Conservation (phyloP, 2,888 invertebrate species). For the Lymantria dispar region DNA sequence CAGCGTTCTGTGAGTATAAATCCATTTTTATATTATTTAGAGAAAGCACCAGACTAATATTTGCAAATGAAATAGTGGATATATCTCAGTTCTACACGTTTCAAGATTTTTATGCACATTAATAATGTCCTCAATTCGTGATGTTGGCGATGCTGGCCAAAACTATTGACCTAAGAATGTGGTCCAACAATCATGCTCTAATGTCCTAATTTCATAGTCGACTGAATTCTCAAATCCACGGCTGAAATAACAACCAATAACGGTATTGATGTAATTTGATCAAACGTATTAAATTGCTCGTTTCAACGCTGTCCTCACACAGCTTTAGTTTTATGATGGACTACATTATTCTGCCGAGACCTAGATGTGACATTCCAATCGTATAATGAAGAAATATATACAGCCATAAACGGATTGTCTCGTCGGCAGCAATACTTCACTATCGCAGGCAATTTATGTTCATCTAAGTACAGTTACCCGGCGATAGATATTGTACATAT, state of each 20-base stretch:
- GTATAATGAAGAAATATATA: no score
- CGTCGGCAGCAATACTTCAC: no score
- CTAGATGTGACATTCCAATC: no score
- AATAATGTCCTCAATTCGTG: neutral
- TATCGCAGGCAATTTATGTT: no score
- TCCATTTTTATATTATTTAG: no score
- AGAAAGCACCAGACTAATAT: no score
- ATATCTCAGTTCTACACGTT: no score
- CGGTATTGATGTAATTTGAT: slow-evolving; percentile 33
- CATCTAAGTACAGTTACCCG: no score
- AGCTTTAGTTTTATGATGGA: neutral
- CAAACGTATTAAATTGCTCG: slow-evolving; percentile 18
- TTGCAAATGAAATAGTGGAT: no score
- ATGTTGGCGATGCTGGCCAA: slow-evolving; percentile 36
- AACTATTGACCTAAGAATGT: slow-evolving; percentile 57
- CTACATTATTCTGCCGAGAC: neutral
- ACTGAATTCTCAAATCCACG: slow-evolving; percentile 40
- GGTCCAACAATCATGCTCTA: slow-evolving; percentile 45
- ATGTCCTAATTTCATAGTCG: slow-evolving; percentile 61
- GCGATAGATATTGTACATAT: no score
- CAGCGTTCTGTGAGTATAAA: no score
- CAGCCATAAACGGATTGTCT: no score
- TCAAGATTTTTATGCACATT: neutral
- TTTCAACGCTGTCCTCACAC: neutral
- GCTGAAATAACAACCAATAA: slow-evolving; percentile 29